These are phyloP conservation scores for Eriocheir sinensis DNA, from an alignment of 1,140 invertebrate genomes.

Conservation along the genomic window DNA sequence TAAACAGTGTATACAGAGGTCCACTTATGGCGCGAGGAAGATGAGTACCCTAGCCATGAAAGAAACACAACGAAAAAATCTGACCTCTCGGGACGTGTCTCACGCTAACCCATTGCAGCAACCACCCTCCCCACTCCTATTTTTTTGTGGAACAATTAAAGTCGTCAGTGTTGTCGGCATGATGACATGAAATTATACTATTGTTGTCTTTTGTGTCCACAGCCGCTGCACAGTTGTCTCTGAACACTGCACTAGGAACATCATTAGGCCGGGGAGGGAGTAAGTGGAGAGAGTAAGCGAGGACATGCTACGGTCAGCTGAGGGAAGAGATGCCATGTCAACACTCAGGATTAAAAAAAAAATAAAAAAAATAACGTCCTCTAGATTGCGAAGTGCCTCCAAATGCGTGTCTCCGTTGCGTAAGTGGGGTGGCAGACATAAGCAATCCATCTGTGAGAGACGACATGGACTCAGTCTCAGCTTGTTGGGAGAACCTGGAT, in stretches of 20 bases:
- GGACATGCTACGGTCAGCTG: too few relatives aligned
- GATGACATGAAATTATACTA: background rate
- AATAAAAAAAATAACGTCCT: too few relatives aligned
- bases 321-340: too few relatives aligned
- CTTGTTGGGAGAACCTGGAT: too few relatives aligned
- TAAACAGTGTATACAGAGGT: too few relatives aligned
- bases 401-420: background rate
- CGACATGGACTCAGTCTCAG: too few relatives aligned
- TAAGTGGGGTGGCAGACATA: too few relatives aligned
- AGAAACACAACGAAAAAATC: background rate
- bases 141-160: conserved; percentile 26
- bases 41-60: background rate
- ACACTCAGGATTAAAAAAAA: too few relatives aligned
- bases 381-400: background rate
- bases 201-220: background rate
- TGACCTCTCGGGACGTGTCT: background rate
- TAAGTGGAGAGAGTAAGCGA: too few relatives aligned
- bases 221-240: background rate
- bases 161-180: background rate
- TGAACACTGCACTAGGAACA: background rate
- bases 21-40: background rate
- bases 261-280: too few relatives aligned
- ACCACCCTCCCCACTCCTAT: background rate
- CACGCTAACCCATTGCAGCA: background rate
- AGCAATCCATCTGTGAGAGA: too few relatives aligned